These are phyloP conservation scores for Lycorma delicatula DNA, from an alignment of 1,140 invertebrate species.

Conservation along the genomic window DNA sequence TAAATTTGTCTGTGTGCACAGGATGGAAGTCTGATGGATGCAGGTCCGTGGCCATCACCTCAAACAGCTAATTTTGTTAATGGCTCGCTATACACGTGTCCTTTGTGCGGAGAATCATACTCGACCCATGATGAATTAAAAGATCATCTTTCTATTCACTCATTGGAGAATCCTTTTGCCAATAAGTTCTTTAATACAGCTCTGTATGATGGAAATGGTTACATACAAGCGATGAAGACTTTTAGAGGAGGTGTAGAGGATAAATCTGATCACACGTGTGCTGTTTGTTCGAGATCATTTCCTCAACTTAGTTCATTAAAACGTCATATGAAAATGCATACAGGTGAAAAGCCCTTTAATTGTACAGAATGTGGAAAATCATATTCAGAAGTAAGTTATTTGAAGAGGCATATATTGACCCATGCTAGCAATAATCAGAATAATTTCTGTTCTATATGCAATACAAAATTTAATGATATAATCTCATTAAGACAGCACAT, in stretches of 20 bases:
- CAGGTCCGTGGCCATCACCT: no score
- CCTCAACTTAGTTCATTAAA: not conserved
- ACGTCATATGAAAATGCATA: slow-evolving; percentile 2
- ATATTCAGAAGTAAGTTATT: not conserved
- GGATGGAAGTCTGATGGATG: no score
- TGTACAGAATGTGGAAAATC: slow-evolving; percentile 11
- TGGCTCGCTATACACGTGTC: not conserved
- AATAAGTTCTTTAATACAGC: not conserved
- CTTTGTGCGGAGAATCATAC: not conserved
- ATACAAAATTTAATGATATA: not conserved
- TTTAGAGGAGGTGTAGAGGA: not conserved
- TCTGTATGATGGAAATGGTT: not conserved
- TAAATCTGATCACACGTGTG: not conserved
- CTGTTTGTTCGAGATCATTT: not conserved
- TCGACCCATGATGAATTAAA: not conserved
- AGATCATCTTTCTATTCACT: not conserved
- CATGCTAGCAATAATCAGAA: slow-evolving; percentile 5
- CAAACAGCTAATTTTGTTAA: no score
- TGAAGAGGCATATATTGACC: slow-evolving; percentile 5
- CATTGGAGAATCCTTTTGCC: not conserved
- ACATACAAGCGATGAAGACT: no score
- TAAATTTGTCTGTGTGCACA: no score
- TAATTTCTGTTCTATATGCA: slow-evolving; percentile 1
- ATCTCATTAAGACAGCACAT: not conserved
- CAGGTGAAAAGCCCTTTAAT: slow-evolving; percentile 6